Evolutionary conservation across 2,797 vertebrate genomes (phyloP).

Genomic region (Pipistrellus kuhlii): DNA sequence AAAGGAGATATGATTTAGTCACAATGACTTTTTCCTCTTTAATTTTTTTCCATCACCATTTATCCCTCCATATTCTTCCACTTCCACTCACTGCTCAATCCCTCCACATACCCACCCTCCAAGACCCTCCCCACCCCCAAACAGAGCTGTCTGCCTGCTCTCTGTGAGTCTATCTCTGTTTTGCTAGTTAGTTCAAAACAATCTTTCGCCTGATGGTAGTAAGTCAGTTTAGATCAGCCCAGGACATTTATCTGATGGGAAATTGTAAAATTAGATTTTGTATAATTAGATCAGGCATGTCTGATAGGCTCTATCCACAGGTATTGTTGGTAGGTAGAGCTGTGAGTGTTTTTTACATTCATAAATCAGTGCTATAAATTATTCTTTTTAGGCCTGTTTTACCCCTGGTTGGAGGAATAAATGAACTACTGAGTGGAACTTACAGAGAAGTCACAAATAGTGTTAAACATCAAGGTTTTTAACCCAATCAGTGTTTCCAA

Average conservation of each 20-base stretch:
- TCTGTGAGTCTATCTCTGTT: neutral
- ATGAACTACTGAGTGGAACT: neutral
- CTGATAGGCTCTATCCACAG: neutral
- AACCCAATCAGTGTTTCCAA: constrained; percentile 16
- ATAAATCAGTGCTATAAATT: neutral
- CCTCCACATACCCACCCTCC: neutral
- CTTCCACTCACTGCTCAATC: neutral
- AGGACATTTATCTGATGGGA: neutral
- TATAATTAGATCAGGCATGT: neutral
- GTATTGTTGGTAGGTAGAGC: neutral
- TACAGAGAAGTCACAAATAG: neutral
- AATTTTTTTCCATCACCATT: neutral
- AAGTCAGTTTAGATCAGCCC: constrained; percentile 21
- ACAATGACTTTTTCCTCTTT: neutral
- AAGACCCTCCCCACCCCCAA: neutral
- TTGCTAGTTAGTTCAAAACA: neutral
- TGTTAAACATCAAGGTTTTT: constrained; percentile 10
- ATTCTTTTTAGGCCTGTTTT: constrained; percentile 10
- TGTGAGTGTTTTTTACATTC: neutral
- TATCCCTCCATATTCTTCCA: neutral
- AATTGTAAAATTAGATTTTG: neutral
- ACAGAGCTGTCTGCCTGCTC: neutral
- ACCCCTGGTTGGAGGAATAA: neutral
- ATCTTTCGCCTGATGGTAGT: neutral
- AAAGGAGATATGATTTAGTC: constrained; percentile 9